Evolutionary conservation across 2,888 invertebrate genomes (phyloP).

Genomic region (Pristionchus japonicus): DNA sequence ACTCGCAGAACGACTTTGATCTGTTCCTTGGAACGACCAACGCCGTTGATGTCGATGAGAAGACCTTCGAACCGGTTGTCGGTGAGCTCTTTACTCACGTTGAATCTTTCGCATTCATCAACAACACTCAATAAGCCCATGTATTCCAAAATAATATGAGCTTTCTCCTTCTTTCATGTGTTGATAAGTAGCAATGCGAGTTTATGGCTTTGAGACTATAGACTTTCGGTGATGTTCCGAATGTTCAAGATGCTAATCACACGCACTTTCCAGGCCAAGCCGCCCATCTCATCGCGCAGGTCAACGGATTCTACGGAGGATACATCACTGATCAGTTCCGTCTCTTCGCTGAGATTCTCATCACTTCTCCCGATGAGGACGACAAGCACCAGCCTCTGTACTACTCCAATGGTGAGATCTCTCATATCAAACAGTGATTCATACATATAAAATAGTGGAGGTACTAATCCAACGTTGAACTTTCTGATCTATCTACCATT

Average conservation of each 20-base stretch:
- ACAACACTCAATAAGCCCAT: too few relatives aligned
- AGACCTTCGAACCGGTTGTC: conserved; percentile 55
- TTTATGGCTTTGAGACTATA: too few relatives aligned
- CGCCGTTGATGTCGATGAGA: conserved; percentile 49
- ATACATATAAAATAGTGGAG: too few relatives aligned
- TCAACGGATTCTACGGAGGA: conserved; percentile 59
- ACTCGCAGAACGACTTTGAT: conserved; percentile 63
- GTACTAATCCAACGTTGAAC: too few relatives aligned
- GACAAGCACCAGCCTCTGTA: conserved; percentile 59
- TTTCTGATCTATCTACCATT: too few relatives aligned
- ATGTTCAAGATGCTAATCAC: too few relatives aligned
- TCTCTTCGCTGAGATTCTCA: conserved; percentile 66
- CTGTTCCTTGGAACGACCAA: conserved; percentile 56
- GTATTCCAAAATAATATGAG: too few relatives aligned
- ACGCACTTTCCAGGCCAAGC: conserved; percentile 58
- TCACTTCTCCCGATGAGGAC: conserved; percentile 53
- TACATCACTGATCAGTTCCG: conserved; percentile 61
- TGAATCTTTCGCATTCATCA: too few relatives aligned
- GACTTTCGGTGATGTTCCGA: too few relatives aligned
- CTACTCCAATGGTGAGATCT: conserved; percentile 62
- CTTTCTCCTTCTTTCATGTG: not conserved
- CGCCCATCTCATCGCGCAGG: conserved; percentile 62
- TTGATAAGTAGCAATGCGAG: too few relatives aligned
- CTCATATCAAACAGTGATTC: too few relatives aligned
- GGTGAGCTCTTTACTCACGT: conserved; percentile 49